Conservation (phyloP, 2,113 vertebrate genomes). For the Corydoras sp. region DNA sequence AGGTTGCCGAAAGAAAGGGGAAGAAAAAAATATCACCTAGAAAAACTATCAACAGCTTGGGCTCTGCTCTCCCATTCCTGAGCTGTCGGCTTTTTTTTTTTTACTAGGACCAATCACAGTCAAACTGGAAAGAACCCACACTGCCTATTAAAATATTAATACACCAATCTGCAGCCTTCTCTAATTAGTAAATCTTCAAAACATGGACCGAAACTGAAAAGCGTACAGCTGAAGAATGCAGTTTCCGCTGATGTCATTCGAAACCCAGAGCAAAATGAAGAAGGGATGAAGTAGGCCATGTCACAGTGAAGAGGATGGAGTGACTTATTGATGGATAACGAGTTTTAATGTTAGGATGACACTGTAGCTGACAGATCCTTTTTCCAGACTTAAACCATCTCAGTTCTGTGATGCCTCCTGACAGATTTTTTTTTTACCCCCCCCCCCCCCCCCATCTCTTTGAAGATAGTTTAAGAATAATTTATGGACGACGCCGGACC, state of each 20-base stretch:
- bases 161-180: not conserved
- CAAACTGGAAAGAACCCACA: not conserved
- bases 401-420: slow-evolving; percentile 43
- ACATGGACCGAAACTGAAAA: not conserved
- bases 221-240: no score
- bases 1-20: slow-evolving; percentile 15
- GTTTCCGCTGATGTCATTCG: no score
- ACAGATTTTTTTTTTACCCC: slow-evolving; percentile 10
- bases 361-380: slow-evolving; percentile 50
- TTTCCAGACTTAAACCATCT: slow-evolving; percentile 30
- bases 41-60: not conserved
- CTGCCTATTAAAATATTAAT: not conserved
- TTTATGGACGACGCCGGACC: slow-evolving; percentile 45
- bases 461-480: slow-evolving; percentile 51
- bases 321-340: slow-evolving; percentile 54
- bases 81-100: not conserved
- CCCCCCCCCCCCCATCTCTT: slow-evolving; percentile 41
- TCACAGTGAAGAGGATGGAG: slow-evolving; percentile 42
- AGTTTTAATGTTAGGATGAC: slow-evolving; percentile 59
- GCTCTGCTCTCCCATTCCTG: no score
- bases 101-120: not conserved
- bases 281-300: slow-evolving; percentile 54
- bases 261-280: slow-evolving; percentile 26
- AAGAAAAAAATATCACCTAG: slow-evolving; percentile 7
- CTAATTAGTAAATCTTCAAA: slow-evolving; percentile 9